Percentiles rank a stretch among this genome's conserved stretches.
phyloP scores from a whole-genome alignment of 2,113 vertebrate genomes.

The Lagopus leucura region DNA sequence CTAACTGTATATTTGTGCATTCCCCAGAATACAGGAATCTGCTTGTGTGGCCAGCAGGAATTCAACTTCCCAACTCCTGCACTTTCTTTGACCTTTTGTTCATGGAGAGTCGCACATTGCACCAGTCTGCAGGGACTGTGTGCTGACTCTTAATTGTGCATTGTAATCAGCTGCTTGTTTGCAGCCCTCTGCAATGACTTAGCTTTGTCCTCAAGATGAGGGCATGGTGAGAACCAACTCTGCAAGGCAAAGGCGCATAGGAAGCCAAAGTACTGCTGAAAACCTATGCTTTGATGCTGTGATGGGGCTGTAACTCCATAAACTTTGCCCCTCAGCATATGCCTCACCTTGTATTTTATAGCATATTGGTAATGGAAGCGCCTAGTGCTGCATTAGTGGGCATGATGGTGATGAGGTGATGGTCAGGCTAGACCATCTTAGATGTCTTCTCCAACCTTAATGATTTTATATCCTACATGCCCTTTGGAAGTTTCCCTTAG shows the following conservation, averaged over 20 bases:
- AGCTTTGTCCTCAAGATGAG: slow-evolving; percentile 51
- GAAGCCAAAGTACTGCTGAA: neutral
- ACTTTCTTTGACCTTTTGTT: slow-evolving; percentile 4
- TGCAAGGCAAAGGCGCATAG: neutral
- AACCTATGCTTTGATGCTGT: neutral
- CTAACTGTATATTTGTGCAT: neutral
- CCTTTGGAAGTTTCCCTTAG: neutral
- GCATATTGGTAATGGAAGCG: neutral
- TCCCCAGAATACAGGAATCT: neutral
- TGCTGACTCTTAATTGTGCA: slow-evolving; percentile 11
- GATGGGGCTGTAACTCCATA: neutral
- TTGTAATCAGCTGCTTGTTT: slow-evolving; percentile 19
- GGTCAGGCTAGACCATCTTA: too few relatives aligned
- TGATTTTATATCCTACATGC: neutral
- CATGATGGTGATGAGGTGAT: too few relatives aligned
- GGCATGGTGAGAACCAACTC: neutral
- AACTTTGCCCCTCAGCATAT: neutral
- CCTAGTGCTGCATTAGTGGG: neutral
- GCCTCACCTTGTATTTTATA: neutral
- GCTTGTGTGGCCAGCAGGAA: neutral
- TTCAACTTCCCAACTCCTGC: neutral
- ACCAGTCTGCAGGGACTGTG: neutral
- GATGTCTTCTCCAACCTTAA: too few relatives aligned
- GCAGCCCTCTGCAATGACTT: slow-evolving; percentile 29
- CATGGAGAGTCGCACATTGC: neutral